Evolutionary conservation across 2,888 invertebrate genomes (phyloP).

Genomic region (Thymelicus acteon): DNA sequence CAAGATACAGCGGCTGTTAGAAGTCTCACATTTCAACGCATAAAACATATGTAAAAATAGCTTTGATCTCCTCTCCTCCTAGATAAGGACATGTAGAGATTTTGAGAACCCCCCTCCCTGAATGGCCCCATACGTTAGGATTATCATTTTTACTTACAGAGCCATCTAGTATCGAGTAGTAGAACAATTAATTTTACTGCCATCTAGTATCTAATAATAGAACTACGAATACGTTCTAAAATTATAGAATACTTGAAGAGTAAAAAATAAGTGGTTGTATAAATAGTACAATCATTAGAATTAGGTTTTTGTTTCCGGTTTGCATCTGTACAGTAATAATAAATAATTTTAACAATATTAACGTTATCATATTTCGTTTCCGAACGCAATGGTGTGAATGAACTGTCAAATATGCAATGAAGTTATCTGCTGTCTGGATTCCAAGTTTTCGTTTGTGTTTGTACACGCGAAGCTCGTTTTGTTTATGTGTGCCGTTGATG

Average conservation of each 20-base stretch:
- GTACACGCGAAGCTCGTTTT: conserved; percentile 28
- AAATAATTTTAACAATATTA: neutral
- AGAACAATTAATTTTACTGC: conserved; percentile 21
- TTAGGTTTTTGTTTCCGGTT: too few relatives aligned
- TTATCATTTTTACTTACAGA: too few relatives aligned
- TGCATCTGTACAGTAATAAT: too few relatives aligned
- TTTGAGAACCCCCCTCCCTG: too few relatives aligned
- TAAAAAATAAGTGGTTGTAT: neutral
- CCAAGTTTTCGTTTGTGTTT: conserved; percentile 33
- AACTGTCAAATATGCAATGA: conserved; percentile 77
- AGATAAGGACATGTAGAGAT: too few relatives aligned
- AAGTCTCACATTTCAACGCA: too few relatives aligned
- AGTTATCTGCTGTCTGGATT: conserved; percentile 74
- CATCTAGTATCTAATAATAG: conserved; percentile 18
- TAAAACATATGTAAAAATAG: too few relatives aligned
- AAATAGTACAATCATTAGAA: neutral
- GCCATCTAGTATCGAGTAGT: conserved; percentile 51
- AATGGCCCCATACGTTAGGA: too few relatives aligned
- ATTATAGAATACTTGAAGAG: neutral
- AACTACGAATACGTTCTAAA: neutral
- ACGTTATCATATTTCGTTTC: conserved; percentile 9
- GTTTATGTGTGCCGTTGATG: conserved; percentile 52
- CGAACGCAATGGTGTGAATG: conserved; percentile 67
- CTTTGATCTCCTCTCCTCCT: too few relatives aligned
- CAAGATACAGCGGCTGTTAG: too few relatives aligned